Conservation (phyloP, 2,797 vertebrate genomes). For the Antrozous pallidus region DNA sequence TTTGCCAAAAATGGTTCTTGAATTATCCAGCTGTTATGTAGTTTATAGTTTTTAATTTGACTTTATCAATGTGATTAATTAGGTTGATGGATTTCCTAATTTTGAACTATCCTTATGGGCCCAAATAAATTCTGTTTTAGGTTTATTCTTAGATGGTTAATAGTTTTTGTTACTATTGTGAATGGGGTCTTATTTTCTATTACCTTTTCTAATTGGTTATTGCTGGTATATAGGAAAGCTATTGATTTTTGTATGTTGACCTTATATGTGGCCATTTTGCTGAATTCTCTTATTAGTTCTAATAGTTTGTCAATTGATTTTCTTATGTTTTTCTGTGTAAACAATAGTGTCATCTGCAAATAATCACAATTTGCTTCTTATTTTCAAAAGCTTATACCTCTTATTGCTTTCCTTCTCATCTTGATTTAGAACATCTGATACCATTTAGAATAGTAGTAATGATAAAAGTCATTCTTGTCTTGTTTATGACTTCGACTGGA, state of each 20-base stretch:
- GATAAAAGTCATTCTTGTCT: not conserved
- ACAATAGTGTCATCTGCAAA: slow-evolving; percentile 42
- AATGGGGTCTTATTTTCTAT: slow-evolving; percentile 53
- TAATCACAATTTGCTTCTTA: slow-evolving; percentile 37
- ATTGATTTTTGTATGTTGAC: slow-evolving; percentile 64
- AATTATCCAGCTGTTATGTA: not conserved
- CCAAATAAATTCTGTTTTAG: slow-evolving; percentile 41
- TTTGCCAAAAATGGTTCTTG: slow-evolving; percentile 24
- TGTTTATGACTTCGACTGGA: not conserved
- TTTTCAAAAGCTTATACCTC: not conserved
- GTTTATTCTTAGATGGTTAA: slow-evolving; percentile 38
- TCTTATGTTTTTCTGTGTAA: slow-evolving; percentile 42
- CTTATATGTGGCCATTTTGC: slow-evolving; percentile 54
- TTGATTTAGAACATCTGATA: not conserved
- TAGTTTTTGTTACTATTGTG: slow-evolving; percentile 49
- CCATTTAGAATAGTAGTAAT: not conserved
- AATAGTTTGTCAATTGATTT: slow-evolving; percentile 71
- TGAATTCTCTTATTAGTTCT: slow-evolving; percentile 58
- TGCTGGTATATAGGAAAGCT: slow-evolving; percentile 53
- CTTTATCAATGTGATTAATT: slow-evolving; percentile 46
- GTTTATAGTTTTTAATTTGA: slow-evolving; percentile 37
- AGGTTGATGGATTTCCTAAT: slow-evolving; percentile 47
- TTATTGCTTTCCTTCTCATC: not conserved
- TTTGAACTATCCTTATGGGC: not conserved
- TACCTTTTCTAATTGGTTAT: slow-evolving; percentile 65